Base-by-base conservation (phyloP, 2,888 invertebrate genomes). In the Drosophila testacea region DNA sequence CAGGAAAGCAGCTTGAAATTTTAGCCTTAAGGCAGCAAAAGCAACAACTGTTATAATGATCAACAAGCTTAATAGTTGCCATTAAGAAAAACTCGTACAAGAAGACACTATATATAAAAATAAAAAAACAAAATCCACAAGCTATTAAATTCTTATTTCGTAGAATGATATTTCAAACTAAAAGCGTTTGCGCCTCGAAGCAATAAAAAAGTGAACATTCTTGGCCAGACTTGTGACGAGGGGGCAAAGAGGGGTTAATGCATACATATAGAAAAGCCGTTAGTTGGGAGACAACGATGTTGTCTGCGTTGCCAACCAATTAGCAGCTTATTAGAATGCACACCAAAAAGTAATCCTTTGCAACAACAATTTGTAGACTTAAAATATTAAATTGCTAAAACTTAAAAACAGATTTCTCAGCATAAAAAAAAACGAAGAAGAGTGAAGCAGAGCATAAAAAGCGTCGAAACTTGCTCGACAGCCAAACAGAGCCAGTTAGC, bases 371-470 rank as follows among this genome's bases (percentile, higher is more conserved):
- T 85, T 83, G 85, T 86, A 69, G 86, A 86, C 84, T 85, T 83
- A 85, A 85, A 85, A 85, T 85, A 85, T 85, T 85, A 85, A 84
- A 85, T 85, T 86, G 85, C 85, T 83, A 60, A 86, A 85, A 86
- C 85, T 85, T 85, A 77, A 84, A 85, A 83, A 85, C 83, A 85
- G 86, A 85, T 83, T 86, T 83, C 82, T 83, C 83, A 79, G 82
- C 83, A 56, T 34, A 46, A 13, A 13, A 69, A 68, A n/a, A 54
- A 59, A 38, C 47, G 16, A 50, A 69, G 54, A 47, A 50, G 39
- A 42, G 11, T 48, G 36, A 46, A 61, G 36, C 51, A 42, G 52
- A 46, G 46, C 51, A 59, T 46, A 60, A 59, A 59, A 71, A 60
- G 63, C 69, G 38, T 13, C 47, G 59, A 73, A 77, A 77, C 61